These are phyloP conservation scores for Hirtodrosophila confusa DNA, from an alignment of 2,888 invertebrate genomes.

Conservation along the genomic window DNA sequence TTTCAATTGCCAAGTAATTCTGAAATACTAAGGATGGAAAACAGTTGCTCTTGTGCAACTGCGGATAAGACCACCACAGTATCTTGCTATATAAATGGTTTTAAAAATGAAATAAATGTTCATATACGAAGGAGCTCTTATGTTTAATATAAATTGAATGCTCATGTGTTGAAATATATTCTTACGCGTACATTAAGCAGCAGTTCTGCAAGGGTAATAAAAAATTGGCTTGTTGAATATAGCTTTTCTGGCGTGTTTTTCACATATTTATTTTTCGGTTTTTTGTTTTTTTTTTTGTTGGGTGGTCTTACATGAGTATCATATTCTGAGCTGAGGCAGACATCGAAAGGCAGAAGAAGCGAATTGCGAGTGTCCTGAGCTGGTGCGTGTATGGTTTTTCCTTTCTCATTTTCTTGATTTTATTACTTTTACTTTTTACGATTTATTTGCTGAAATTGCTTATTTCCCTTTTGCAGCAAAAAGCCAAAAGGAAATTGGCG, in stretches of 20 bases:
- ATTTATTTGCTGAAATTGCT: conserved; percentile 78
- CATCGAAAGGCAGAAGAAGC: conserved; percentile 13
- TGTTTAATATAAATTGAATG: conserved; percentile 39
- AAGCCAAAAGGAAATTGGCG: conserved; percentile 60
- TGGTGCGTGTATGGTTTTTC: conserved; percentile 29
- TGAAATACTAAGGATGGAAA: no score
- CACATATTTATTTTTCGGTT: conserved; percentile 1
- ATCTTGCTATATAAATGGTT: no score
- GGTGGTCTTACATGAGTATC: conserved; percentile 20
- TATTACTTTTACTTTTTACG: conserved; percentile 79
- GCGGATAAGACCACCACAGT: no score
- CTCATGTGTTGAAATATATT: conserved; percentile 48
- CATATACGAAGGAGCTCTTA: not conserved
- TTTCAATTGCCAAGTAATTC: no score
- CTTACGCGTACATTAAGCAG: conserved; percentile 36
- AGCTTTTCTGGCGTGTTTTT: conserved; percentile 6
- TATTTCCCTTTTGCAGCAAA: conserved; percentile 62
- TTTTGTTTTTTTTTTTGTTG: conserved; percentile 10
- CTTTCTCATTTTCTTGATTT: conserved; percentile 77
- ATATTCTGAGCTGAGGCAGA: conserved; percentile 22
- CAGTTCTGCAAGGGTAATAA: conserved; percentile 30
- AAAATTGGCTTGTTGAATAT: conserved; percentile 35
- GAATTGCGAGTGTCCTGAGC: conserved; percentile 13
- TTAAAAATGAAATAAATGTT: no score
- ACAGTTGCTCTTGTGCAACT: no score